These are phyloP conservation scores for Myiotriccus ornatus DNA, from an alignment of 2,797 vertebrate genomes.

Conservation along the genomic window DNA sequence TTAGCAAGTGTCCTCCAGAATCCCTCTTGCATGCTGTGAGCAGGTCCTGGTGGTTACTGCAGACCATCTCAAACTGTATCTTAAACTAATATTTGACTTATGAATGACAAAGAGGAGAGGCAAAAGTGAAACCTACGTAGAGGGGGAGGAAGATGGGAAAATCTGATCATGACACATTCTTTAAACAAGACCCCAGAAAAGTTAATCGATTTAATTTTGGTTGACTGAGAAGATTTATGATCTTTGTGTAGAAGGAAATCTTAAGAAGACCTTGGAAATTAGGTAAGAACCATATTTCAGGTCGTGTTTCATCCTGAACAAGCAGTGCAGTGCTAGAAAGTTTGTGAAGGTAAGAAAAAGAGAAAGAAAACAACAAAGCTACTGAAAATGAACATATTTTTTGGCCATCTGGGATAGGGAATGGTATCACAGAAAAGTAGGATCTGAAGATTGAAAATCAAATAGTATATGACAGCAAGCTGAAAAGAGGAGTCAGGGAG, in stretches of 20 bases:
- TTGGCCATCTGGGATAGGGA: neutral
- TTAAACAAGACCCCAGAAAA: neutral
- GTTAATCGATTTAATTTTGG: neutral
- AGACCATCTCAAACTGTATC: neutral
- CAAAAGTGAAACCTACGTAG: neutral
- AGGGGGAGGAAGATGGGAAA: neutral
- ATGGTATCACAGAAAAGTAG: neutral
- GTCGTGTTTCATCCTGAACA: neutral
- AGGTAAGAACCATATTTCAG: neutral
- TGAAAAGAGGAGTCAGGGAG: neutral
- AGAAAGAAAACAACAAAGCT: neutral
- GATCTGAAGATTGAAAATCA: conserved; percentile 9
- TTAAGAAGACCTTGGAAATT: neutral
- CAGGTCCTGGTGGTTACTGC: neutral
- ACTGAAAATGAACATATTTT: conserved; percentile 1
- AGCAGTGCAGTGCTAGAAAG: neutral
- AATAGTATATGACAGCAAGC: neutral
- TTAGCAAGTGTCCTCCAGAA: neutral
- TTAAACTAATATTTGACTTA: conserved; percentile 29
- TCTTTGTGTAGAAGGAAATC: neutral
- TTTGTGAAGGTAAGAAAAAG: neutral
- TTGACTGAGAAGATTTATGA: neutral
- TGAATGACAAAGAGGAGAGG: neutral
- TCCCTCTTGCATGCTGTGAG: neutral
- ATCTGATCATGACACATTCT: neutral